Evolutionary conservation across 64 coral and sea anemone genomes (phyloP), one percentile per base, ranked within the genome.

Genomic region (Porites lutea): DNA sequence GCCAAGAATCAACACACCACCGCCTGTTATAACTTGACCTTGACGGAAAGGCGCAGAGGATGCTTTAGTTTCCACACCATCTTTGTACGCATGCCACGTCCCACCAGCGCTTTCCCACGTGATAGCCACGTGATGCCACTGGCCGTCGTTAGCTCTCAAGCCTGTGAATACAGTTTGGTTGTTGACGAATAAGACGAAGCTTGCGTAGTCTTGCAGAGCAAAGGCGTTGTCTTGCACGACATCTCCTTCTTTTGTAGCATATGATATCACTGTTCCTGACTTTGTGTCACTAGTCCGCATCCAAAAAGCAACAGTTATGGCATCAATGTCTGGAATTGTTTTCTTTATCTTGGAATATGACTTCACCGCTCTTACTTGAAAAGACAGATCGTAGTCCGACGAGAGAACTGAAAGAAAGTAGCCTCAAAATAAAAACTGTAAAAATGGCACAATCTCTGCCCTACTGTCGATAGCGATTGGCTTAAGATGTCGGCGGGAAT

Each of bases 41-140:
- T 80, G 52, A n/a, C 82, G 88, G 48, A 90, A 90, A 55, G 88
- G 75, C 23, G 18, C 21, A 72, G 77, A 72, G 2, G 88, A 82
- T 2, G 14, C 57, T 20, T 1, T 82, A 0, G 72, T n/a, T 18
- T 65, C 11, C 6, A 65, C 19, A 21, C 88, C 88, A 22, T 90
- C 88, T 27, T 80, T 52, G 52, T 75, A 90, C 5, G 77, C 60
- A 3, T 65, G 10, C 88, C 88, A 90, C 5, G 20, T 79, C 0
- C 94, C 94, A 12, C 77, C 53, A 20, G 77, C 62, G 71, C 94
- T 88, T 18, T 92, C 83, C 94, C 94, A 96, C 7, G 89, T 92
- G 37, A 96, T 48, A 47, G 94, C 71, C 48, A 96, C 67, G 68
- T 96, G 94, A 88, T 96, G 94, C 94, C 94, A 96, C 19, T 83